A percentile compares a stretch with the other conserved stretches of the same genome.
These are phyloP conservation scores for Drosophila orena DNA, from an alignment of 1,140 invertebrate genomes.

Conservation along the genomic window DNA sequence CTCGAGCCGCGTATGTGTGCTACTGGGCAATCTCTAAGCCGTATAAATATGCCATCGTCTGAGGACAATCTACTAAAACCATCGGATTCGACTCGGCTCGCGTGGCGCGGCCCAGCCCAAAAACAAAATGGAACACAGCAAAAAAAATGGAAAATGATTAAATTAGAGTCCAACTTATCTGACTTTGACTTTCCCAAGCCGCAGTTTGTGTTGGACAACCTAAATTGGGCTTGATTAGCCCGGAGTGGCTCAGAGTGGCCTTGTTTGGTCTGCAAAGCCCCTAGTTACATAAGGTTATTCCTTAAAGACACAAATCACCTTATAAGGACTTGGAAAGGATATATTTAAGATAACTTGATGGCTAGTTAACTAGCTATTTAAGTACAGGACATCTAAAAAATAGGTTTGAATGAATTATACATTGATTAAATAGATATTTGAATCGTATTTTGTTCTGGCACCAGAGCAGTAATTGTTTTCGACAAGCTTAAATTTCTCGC, in stretches of 20 bases:
- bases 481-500: background rate
- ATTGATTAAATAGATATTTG: background rate
- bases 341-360: too few relatives aligned
- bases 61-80: conserved; percentile 67
- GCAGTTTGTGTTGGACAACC: conserved; percentile 10
- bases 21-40: conserved; percentile 75
- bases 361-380: too few relatives aligned
- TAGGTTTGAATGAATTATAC: too few relatives aligned
- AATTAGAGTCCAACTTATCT: conserved; percentile 33
- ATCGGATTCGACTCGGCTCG: conserved; percentile 48
- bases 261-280: background rate
- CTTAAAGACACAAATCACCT: background rate
- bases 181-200: conserved; percentile 25
- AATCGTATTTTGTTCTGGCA: background rate
- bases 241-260: conserved; percentile 9
- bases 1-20: conserved; percentile 63
- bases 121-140: conserved; percentile 18
- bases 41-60: conserved; percentile 72
- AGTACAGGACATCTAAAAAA: too few relatives aligned
- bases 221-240: conserved; percentile 35
- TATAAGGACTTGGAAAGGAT: too few relatives aligned
- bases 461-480: background rate
- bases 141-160: conserved; percentile 39
- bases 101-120: conserved; percentile 29
- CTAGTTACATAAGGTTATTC: background rate